phyloP scores from a whole-genome alignment of 1,140 invertebrate species.

The Hycleus phaleratus region DNA sequence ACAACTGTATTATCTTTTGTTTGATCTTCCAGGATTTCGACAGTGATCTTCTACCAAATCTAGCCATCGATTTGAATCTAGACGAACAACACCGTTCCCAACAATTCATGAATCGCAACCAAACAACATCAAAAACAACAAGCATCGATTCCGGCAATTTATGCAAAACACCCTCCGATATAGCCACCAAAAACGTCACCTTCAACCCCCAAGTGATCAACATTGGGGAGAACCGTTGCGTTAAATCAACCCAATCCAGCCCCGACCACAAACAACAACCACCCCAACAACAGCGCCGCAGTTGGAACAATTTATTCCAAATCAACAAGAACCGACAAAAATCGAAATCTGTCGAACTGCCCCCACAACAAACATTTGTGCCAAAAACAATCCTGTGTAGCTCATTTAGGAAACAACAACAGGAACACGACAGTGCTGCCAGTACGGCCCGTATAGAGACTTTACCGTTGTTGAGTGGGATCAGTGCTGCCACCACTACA shows the following conservation, averaged over 20 bases:
- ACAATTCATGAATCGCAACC: conserved; percentile 17
- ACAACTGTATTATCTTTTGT: too few species aligned
- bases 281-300: conserved; percentile 17
- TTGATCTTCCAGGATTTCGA: conserved; percentile 24
- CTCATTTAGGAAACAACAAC: too few species aligned
- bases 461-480: conserved; percentile 47
- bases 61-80: conserved; percentile 38
- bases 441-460: conserved; percentile 41
- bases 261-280: conserved; percentile 12
- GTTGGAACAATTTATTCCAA: too few species aligned
- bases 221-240: conserved; percentile 18
- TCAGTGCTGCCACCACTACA: conserved; percentile 40
- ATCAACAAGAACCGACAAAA: too few species aligned
- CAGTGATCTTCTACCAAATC: conserved; percentile 37
- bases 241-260: not conserved
- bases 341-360: conserved; percentile 14
- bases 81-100: conserved; percentile 35
- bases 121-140: conserved; percentile 16
- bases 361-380: conserved; percentile 19
- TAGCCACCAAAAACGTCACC: conserved; percentile 35
- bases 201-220: conserved; percentile 39
- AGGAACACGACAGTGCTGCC: too few species aligned
- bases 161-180: conserved; percentile 34
- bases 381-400: conserved; percentile 41
- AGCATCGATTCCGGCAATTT: conserved; percentile 34